phyloP scores from a whole-genome alignment of 1,140 invertebrate genomes.

The Drosophila albomicans region DNA sequence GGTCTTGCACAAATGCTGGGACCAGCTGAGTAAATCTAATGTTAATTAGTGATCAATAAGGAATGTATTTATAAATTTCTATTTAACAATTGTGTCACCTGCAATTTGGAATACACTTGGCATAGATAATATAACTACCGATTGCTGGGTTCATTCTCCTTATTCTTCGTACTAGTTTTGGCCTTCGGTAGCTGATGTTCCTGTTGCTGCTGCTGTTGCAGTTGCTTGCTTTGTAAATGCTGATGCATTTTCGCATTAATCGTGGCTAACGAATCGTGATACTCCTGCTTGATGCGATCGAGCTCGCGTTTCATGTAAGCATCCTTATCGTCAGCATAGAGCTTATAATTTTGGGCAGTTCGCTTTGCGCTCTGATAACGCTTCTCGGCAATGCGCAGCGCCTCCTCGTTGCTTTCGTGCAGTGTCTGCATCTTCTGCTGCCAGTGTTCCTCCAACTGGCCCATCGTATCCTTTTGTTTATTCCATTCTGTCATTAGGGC shows the following conservation, averaged over 20 bases:
- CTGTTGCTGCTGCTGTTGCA: conserved; percentile 25
- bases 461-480: conserved; percentile 59
- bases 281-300: conserved; percentile 77
- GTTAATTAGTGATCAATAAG: neutral
- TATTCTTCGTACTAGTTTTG: conserved; percentile 25
- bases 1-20: conserved; percentile 75
- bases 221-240: conserved; percentile 58
- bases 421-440: conserved; percentile 61
- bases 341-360: conserved; percentile 86
- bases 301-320: conserved; percentile 79
- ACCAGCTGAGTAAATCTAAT: conserved; percentile 18
- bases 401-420: conserved; percentile 56
- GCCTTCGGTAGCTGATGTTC: neutral
- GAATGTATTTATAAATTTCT: conserved; percentile 12
- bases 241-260: conserved; percentile 74
- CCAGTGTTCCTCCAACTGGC: conserved; percentile 71
- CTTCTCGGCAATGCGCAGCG: conserved; percentile 84
- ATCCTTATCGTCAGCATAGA: conserved; percentile 81
- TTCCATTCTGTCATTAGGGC: conserved; percentile 81
- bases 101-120: neutral
- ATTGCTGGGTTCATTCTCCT: conserved; percentile 67
- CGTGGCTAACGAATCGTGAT: conserved; percentile 68
- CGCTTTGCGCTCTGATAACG: conserved; percentile 87
- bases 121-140: conserved; percentile 11
- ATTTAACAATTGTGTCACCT: conserved; percentile 1